These are phyloP conservation scores for Anthoscopus minutus DNA, from an alignment of 2,113 vertebrate species.

Conservation along the genomic window DNA sequence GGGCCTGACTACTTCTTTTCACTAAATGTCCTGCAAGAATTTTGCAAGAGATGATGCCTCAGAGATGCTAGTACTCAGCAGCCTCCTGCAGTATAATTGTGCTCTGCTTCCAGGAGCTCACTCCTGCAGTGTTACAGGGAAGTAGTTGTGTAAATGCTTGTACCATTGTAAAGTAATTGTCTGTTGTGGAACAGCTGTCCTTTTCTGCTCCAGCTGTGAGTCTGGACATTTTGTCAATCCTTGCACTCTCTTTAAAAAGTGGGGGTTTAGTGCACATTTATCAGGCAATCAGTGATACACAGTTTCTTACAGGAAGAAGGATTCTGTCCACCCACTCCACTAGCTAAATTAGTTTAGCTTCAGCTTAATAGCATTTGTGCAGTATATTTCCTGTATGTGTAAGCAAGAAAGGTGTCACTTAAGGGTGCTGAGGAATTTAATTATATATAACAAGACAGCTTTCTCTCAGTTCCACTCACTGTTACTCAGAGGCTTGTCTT, in stretches of 20 bases:
- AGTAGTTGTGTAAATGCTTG: neutral
- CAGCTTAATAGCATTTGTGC: conserved; percentile 50
- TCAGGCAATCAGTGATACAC: conserved; percentile 25
- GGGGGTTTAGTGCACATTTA: neutral
- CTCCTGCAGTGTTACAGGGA: neutral
- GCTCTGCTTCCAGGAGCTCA: neutral
- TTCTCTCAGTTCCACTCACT: neutral
- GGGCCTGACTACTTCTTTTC: neutral
- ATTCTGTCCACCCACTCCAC: conserved; percentile 29
- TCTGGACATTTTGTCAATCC: neutral
- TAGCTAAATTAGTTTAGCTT: conserved; percentile 47
- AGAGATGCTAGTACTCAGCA: neutral
- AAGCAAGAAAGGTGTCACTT: conserved; percentile 55
- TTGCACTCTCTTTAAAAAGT: neutral
- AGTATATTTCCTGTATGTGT: conserved; percentile 57
- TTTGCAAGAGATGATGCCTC: neutral
- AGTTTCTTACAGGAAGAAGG: conserved; percentile 49
- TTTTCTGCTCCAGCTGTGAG: neutral
- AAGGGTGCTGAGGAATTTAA: conserved; percentile 36
- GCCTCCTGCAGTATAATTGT: neutral
- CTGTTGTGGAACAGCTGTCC: neutral
- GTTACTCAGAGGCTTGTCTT: neutral
- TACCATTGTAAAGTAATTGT: neutral
- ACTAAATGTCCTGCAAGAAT: neutral
- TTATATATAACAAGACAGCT: conserved; percentile 47